Conservation (phyloP, 2,888 invertebrate genomes). For the Athrips mouffetella region DNA sequence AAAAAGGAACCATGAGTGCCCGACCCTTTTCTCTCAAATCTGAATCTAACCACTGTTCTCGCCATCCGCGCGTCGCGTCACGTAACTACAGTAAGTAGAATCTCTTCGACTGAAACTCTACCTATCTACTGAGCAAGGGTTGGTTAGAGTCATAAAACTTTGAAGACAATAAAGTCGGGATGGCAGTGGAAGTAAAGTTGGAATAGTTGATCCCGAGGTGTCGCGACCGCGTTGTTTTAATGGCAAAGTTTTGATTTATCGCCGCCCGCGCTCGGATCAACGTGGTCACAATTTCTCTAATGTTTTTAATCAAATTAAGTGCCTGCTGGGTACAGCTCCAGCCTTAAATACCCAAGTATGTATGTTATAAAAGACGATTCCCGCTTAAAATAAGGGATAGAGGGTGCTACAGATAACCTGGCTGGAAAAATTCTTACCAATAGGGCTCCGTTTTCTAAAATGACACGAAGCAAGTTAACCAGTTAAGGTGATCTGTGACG, state of each 20-base stretch:
- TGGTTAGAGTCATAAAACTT: slow-evolving; percentile 54
- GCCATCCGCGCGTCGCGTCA: background rate
- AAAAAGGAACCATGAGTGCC: too few species aligned
- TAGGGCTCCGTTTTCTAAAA: too few species aligned
- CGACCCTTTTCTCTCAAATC: too few species aligned
- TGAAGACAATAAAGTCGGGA: slow-evolving; percentile 60
- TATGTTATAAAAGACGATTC: too few species aligned
- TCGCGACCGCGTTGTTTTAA: slow-evolving; percentile 36
- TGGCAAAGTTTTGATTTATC: slow-evolving; percentile 68
- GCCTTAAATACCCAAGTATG: too few species aligned
- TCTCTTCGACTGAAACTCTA: slow-evolving; percentile 19
- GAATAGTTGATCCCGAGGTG: slow-evolving; percentile 61
- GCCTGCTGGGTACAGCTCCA: slow-evolving; percentile 34
- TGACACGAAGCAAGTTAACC: too few species aligned
- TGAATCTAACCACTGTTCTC: too few species aligned
- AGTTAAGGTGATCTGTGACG: too few species aligned
- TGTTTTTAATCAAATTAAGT: slow-evolving; percentile 53
- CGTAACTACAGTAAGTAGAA: background rate
- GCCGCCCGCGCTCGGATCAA: slow-evolving; percentile 36
- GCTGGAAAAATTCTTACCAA: too few species aligned
- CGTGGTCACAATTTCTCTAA: slow-evolving; percentile 47
- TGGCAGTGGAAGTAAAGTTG: slow-evolving; percentile 50
- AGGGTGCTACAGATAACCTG: too few species aligned
- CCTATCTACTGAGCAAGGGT: slow-evolving; percentile 40
- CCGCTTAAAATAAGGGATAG: too few species aligned